Conservation (phyloP, 2,797 vertebrate genomes). For the Aratinga solstitialis region DNA sequence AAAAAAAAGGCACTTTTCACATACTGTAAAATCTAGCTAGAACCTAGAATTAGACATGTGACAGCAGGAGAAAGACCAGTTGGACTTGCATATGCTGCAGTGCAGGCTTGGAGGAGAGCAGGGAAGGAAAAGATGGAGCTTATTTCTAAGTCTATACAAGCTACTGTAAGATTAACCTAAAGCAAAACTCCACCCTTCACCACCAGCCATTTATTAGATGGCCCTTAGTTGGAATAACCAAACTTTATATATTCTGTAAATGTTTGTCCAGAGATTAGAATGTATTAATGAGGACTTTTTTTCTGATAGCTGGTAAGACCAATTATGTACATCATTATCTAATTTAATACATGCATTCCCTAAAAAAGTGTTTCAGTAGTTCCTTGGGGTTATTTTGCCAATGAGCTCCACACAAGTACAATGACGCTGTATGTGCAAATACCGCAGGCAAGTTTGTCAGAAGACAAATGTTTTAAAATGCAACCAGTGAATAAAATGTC, state of each 20-base stretch:
- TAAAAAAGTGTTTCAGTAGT: not conserved
- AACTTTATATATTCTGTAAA: not conserved
- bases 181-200: not conserved
- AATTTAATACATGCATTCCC: not conserved
- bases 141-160: not conserved
- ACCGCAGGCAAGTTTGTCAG: not conserved
- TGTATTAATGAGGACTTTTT: not conserved
- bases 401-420: not conserved
- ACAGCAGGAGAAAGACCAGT: not conserved
- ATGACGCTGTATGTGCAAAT: not conserved
- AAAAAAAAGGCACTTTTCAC: not conserved
- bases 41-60: not conserved
- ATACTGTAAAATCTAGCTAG: not conserved
- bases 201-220: not conserved
- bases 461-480: not conserved
- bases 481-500: not conserved
- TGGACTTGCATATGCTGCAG: not conserved
- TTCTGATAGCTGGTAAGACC: not conserved
- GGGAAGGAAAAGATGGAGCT: not conserved
- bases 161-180: not conserved
- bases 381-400: not conserved
- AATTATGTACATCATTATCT: not conserved
- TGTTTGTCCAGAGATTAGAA: not conserved
- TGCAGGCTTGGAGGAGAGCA: not conserved
- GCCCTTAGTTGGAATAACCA: not conserved